Base-by-base conservation (phyloP, 2,888 invertebrate species). In the Galeopsomyia nigrocyanea region DNA sequence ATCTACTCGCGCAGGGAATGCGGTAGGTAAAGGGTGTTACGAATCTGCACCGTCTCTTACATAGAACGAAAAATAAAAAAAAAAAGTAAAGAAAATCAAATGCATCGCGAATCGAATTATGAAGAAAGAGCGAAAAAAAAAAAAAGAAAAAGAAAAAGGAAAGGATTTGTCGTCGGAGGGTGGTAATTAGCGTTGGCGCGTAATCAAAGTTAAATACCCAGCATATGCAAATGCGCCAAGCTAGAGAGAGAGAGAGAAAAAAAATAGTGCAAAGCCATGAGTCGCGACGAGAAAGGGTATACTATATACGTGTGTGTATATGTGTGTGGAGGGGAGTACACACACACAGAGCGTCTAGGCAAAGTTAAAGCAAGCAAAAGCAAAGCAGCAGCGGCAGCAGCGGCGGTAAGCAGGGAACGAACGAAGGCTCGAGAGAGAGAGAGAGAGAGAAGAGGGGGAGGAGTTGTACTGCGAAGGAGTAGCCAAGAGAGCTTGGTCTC, bases 391-490 rank as follows among this genome's bases (percentile, higher is more conserved):
- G 56, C 63, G 26, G 26, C 26, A 5, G 26, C 26, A 26, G 26
- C 26, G 26, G 26, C 26, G 26, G 3, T 2, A 26, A 46, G 57
- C 62, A 19, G 22, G 21, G 16, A 39, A 39, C 39, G 10, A 39
- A 10, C 39, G 7, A 39, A 65, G 31, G 50, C 47, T 21, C 50
- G 14, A 19, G 57, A 56, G 57, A 64, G 50, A 68, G 31, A 21
- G 39, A 39, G 39, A 39, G 39, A 39, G 39, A 39, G 39, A 77
- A 67, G 76, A 75, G 47, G 77, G 76, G 77, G 72, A 77, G 76
- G 77, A 78, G 80, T 77, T 39, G 10, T 1, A 1, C 10, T 78
- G 80, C 79, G 79, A 79, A 78, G 78, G 79, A 80, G 82, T 82
- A 82, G 39, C 39, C 39, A 31, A 31, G 31, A 31, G 13, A 39